Evolutionary conservation across 2,888 invertebrate species (phyloP).

Genomic region (Biston betularia): DNA sequence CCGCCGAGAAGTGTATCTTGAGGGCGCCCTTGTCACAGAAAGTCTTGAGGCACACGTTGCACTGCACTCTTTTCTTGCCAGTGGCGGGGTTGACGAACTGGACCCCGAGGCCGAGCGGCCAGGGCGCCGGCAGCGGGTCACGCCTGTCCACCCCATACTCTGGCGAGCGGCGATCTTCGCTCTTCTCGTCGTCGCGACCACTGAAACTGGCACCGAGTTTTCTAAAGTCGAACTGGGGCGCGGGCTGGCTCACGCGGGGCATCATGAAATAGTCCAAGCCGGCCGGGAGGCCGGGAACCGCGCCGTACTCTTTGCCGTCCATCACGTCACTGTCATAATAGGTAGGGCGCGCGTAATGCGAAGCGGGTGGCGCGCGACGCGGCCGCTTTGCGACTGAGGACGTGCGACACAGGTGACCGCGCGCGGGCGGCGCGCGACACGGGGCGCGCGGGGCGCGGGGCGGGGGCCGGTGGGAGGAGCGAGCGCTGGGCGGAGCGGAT

Average conservation of each 20-base stretch:
- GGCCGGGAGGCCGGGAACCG: conserved; percentile 80
- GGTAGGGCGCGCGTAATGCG: conserved; percentile 63
- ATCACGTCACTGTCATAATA: conserved; percentile 83
- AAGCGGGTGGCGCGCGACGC: conserved; percentile 87
- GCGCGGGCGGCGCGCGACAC: conserved; percentile 81
- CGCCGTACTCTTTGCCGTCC: conserved; percentile 83
- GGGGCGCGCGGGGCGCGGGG: conserved; percentile 72
- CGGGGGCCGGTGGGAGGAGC: conserved; percentile 77
- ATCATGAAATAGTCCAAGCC: conserved; percentile 84
- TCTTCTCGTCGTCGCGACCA: conserved; percentile 80
- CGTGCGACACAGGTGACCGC: conserved; percentile 86
- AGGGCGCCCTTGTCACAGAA: conserved; percentile 99
- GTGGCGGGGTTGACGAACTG: conserved; percentile 96
- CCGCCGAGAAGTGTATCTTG: conserved; percentile 99
- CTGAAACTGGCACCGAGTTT: conserved; percentile 89
- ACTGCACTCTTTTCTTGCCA: conserved; percentile 98
- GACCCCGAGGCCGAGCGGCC: conserved; percentile 93
- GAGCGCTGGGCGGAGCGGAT: conserved; percentile 84
- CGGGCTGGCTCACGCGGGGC: conserved; percentile 90
- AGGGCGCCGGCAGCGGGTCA: conserved; percentile 86
- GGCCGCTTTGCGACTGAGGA: conserved; percentile 85
- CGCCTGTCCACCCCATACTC: conserved; percentile 74
- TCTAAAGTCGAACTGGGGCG: conserved; percentile 95
- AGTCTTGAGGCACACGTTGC: conserved; percentile 98
- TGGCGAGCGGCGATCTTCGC: conserved; percentile 75